Conservation (phyloP, 2,888 invertebrate species). For the Erebia palarica region DNA sequence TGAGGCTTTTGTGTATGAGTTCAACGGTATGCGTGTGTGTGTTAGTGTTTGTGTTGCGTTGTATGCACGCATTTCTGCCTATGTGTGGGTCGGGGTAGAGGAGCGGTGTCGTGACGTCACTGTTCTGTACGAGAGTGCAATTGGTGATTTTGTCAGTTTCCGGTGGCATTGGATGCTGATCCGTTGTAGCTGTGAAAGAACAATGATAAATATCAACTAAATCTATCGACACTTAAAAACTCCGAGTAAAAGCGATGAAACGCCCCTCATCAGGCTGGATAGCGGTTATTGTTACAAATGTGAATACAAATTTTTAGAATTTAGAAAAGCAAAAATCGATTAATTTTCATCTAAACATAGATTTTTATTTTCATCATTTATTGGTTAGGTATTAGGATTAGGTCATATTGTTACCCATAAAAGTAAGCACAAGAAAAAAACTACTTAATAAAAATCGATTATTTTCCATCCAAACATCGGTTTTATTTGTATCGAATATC, state of each 20-base stretch:
- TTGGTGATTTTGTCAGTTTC: conserved; percentile 71
- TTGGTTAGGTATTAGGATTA: too few species aligned
- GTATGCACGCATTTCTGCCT: conserved; percentile 94
- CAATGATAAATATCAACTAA: neutral
- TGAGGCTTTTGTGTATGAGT: conserved; percentile 85
- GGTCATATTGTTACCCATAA: too few species aligned
- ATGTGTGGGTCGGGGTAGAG: conserved; percentile 87
- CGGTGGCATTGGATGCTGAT: conserved; percentile 45
- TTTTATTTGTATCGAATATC: too few species aligned
- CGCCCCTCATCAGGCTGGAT: too few species aligned
- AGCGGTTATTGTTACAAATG: too few species aligned
- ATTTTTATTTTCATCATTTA: too few species aligned
- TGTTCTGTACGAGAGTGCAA: conserved; percentile 49
- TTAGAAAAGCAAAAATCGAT: too few species aligned
- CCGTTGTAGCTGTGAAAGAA: conserved; percentile 31
- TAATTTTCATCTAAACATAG: too few species aligned
- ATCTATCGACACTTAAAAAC: neutral
- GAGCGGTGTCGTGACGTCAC: conserved; percentile 79
- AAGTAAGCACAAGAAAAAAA: too few species aligned
- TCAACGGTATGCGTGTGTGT: conserved; percentile 77
- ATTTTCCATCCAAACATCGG: too few species aligned
- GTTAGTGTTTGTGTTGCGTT: conserved; percentile 84
- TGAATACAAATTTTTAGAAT: too few species aligned
- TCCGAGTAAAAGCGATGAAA: neutral
- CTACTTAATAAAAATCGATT: too few species aligned